Evolutionary conservation across 2,888 invertebrate genomes (phyloP).

Genomic region (Ennomos erosarius): DNA sequence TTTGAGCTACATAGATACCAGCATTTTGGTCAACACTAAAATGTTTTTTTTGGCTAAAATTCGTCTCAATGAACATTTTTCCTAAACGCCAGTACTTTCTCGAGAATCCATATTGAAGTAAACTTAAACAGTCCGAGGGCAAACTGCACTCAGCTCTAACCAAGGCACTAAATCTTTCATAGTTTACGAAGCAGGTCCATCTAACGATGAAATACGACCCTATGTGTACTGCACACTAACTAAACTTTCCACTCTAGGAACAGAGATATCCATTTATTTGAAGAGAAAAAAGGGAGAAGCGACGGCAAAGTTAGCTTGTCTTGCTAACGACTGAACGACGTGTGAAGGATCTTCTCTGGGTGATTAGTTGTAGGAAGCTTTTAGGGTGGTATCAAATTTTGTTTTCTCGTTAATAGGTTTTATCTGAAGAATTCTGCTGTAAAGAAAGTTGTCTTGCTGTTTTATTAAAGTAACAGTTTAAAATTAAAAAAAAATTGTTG

Average conservation of each 20-base stretch:
- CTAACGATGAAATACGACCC: constrained; percentile 49
- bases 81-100: not conserved
- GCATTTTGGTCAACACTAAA: too few species aligned
- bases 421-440: too few species aligned
- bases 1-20: too few species aligned
- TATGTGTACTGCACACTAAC: constrained; percentile 29
- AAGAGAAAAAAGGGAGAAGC: constrained; percentile 3
- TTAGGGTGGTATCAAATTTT: constrained; percentile 20
- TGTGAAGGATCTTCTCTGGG: constrained; percentile 35
- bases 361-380: constrained; percentile 40
- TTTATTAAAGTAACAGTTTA: too few species aligned
- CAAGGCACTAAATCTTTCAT: constrained; percentile 48
- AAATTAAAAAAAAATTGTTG: too few species aligned
- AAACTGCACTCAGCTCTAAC: constrained; percentile 43
- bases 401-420: too few species aligned
- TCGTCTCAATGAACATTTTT: too few species aligned
- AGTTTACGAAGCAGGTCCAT: constrained; percentile 45
- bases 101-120: not conserved
- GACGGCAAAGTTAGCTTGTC: constrained; percentile 16
- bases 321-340: constrained; percentile 36
- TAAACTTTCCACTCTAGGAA: constrained; percentile 32
- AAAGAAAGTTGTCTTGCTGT: too few species aligned
- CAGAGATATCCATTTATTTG: constrained; percentile 8
- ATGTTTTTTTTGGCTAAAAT: too few species aligned
- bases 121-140: constrained; percentile 16